Conservation (phyloP, 2,113 vertebrate species). For the Aepyceros melampus region DNA sequence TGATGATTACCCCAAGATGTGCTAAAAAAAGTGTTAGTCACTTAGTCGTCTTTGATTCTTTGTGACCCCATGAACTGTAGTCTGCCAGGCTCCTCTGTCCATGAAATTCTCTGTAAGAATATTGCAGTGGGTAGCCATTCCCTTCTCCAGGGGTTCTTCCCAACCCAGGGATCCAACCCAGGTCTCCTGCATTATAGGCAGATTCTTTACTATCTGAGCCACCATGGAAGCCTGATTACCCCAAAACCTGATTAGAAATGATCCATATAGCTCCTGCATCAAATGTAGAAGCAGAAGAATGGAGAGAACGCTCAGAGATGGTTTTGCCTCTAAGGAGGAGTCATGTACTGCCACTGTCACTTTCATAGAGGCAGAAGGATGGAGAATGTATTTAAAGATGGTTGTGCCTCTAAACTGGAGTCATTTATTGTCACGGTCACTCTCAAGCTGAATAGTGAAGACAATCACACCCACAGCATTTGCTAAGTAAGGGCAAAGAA, state of each 20-base stretch:
- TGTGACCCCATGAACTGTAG: neutral
- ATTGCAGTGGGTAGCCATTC: neutral
- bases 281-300: neutral
- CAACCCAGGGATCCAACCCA: neutral
- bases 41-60: neutral
- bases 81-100: neutral
- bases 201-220: neutral
- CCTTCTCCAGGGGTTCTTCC: neutral
- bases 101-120: neutral
- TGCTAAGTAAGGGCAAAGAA: neutral
- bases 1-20: neutral
- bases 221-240: neutral
- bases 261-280: neutral
- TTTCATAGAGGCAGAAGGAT: neutral
- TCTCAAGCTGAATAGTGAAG: conserved; percentile 23
- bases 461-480: neutral
- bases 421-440: neutral
- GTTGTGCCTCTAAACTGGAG: neutral
- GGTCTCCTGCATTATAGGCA: neutral
- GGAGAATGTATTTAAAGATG: neutral
- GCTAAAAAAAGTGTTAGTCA: neutral
- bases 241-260: neutral
- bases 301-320: neutral
- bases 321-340: neutral
- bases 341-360: neutral